Base-by-base conservation (phyloP, 2,113 vertebrate genomes). In the Triplophysa siluroides region DNA sequence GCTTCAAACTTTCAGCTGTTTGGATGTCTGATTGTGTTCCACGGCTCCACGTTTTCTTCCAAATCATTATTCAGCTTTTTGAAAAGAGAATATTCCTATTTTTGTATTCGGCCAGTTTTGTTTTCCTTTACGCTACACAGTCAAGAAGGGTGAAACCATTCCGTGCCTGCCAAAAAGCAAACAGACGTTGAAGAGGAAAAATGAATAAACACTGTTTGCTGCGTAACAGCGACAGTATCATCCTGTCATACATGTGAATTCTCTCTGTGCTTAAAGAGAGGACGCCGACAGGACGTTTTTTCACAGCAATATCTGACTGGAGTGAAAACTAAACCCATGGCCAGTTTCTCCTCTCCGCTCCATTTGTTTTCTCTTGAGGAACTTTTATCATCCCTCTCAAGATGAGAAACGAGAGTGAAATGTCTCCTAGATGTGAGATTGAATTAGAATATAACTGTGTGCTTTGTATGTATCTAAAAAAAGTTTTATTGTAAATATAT, bases 401-500 rank as follows among this genome's bases (percentile, higher is more conserved):
- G 70, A 52, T 24, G 66, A 66, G 72, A 81, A 73, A 75, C 62
- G 50, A 61, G 64, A 64, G 10, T 45, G 64, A 58, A 58, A n/a
- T 19, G 52, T 54, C 72, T 74, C 73, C 67, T 21, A 81, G 71
- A 79, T 83, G 68, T 84, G 83, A 81, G 79, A 74, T 78, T 67
- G 66, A 52, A 61, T 76, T 81, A 38, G 43, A 79, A 79, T 83
- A 73, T 81, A 81, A 79, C 70, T 69, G 67, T 82, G 73, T 74
- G 91, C 77, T 92, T 90, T 95, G 87, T 83, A 92, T 90, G 90
- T 92, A 90, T 93, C 90, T 83, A 89, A 93, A 66, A 79, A 66
- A 73, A 70, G 71, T 90, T 93, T 94, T 90, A 89, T 88, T 92
- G 92, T 96, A 96, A 97, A 95, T 93, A 93, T 94, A 93, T 92